A percentile compares a stretch with the other conserved stretches of the same genome.
Conservation (phyloP, 1,140 invertebrate species). For the Microplitis demolitor region DNA sequence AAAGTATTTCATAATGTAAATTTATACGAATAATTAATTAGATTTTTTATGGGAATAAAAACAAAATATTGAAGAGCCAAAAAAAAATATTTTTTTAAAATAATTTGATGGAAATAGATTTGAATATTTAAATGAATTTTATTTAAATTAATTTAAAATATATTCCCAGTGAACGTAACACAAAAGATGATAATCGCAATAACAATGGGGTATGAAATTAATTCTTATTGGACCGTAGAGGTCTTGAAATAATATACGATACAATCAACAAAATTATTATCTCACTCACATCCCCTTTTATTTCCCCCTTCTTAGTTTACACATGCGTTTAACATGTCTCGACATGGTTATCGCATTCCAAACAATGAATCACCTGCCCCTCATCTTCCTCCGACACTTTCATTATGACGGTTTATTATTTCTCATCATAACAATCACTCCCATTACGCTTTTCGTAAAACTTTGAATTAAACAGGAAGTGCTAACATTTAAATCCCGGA, state of each 20-base stretch:
- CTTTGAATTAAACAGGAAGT: neutral
- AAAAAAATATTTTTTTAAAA: too few species aligned
- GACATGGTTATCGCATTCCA: neutral
- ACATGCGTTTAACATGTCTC: neutral
- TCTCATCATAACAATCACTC: neutral
- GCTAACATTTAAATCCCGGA: neutral
- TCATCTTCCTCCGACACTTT: neutral
- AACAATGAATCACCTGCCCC: neutral
- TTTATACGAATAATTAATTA: too few species aligned
- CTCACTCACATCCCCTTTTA: neutral
- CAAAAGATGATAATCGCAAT: neutral
- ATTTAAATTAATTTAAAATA: too few species aligned
- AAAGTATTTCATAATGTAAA: too few species aligned
- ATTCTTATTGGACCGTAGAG: neutral
- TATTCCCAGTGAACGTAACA: neutral
- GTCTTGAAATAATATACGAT: neutral
- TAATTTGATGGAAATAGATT: too few species aligned
- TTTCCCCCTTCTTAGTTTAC: neutral
- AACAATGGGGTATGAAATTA: neutral
- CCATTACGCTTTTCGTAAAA: neutral
- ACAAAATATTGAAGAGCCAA: too few species aligned
- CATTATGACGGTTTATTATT: neutral
- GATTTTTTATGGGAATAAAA: neutral
- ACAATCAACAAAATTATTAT: neutral
- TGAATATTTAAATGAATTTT: too few species aligned